Evolutionary conservation across 2,797 vertebrate species (phyloP).

Genomic region (Sciaenops ocellatus): DNA sequence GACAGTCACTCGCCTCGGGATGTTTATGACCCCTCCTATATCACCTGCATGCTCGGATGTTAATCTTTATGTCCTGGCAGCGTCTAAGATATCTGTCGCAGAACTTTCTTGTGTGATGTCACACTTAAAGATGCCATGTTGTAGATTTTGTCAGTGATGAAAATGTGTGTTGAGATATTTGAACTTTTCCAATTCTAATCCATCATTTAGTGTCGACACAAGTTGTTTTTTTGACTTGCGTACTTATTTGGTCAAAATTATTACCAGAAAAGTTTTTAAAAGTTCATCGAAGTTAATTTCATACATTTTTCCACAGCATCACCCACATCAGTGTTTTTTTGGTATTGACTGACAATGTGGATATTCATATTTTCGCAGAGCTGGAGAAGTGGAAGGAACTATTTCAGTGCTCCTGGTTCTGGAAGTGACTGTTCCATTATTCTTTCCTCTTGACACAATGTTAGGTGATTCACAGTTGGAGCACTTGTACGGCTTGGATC

Average conservation of each 20-base stretch:
- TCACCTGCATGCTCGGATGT: slow-evolving; percentile 48
- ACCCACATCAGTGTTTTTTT: background rate
- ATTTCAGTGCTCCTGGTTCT: background rate
- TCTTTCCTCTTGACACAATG: background rate
- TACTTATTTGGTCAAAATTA: background rate
- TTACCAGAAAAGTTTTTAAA: background rate
- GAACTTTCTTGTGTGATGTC: slow-evolving; percentile 52
- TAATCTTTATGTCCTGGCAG: slow-evolving; percentile 70
- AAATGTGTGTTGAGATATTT: background rate
- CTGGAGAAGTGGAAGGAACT: background rate
- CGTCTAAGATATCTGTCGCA: slow-evolving; percentile 47
- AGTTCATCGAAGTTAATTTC: too few relatives aligned
- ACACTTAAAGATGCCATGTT: slow-evolving; percentile 37
- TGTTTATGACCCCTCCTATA: slow-evolving; percentile 58
- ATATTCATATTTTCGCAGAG: background rate
- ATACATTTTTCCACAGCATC: background rate
- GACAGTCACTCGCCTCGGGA: slow-evolving; percentile 25
- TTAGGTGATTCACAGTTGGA: background rate
- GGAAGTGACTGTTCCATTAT: background rate
- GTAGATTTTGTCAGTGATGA: slow-evolving; percentile 39
- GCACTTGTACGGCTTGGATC: background rate
- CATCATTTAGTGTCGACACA: background rate
- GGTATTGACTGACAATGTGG: background rate
- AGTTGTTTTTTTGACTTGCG: background rate
- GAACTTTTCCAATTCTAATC: background rate